Conservation (phyloP, 2,113 vertebrate genomes). For the Megaceryle maxima region DNA sequence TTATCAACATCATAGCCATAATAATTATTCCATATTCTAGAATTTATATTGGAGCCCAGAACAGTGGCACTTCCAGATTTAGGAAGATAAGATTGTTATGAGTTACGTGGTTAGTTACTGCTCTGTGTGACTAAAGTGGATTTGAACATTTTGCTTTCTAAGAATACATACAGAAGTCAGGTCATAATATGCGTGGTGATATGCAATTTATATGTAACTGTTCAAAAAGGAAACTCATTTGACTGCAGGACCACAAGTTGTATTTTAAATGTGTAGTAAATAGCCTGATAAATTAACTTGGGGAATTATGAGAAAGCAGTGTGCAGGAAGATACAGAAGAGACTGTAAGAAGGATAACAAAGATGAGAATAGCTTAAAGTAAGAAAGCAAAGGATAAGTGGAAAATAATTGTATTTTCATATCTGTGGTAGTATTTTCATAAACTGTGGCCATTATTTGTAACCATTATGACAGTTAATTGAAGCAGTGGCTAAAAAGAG, state of each 20-base stretch:
- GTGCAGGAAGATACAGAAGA: neutral
- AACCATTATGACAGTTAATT: neutral
- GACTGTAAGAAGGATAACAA: neutral
- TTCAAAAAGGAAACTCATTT: neutral
- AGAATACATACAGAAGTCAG: neutral
- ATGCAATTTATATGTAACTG: neutral
- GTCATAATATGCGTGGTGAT: neutral
- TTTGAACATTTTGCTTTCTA: neutral
- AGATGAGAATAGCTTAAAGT: neutral
- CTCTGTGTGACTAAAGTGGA: too few species aligned
- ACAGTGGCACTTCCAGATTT: neutral
- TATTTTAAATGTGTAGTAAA: neutral
- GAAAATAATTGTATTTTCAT: neutral
- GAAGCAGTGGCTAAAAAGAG: neutral
- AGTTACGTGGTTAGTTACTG: neutral
- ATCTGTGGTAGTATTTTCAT: neutral
- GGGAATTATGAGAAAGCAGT: neutral
- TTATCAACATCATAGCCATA: neutral
- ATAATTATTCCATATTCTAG: neutral
- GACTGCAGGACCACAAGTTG: neutral
- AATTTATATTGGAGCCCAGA: neutral
- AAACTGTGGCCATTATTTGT: neutral
- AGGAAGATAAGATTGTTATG: neutral
- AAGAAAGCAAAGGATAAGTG: neutral
- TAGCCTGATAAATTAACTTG: neutral